Percentiles rank a stretch among this genome's conserved stretches.
Evolutionary conservation across 2,888 invertebrate genomes (phyloP).

Genomic region (Rhorus exstirpatorius): DNA sequence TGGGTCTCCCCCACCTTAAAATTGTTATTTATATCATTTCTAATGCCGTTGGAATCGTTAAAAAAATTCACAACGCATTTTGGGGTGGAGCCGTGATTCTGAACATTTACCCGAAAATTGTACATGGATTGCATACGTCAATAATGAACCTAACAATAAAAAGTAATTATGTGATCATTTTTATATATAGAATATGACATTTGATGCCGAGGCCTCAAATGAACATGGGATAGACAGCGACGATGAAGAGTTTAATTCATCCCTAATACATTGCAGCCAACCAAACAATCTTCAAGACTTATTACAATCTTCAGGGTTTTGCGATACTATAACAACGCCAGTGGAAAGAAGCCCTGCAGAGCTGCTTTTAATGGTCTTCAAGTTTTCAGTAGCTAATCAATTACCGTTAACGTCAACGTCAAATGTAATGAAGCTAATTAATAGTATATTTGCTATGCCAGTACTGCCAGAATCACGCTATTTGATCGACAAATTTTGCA

Average conservation of each 20-base stretch:
- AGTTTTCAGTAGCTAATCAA: too few relatives aligned
- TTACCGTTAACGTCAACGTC: conserved; percentile 28
- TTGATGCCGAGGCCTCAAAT: neutral
- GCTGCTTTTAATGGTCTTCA: neutral
- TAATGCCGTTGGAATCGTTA: too few relatives aligned
- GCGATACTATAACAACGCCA: neutral
- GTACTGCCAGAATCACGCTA: conserved; percentile 55
- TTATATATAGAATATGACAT: neutral
- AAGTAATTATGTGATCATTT: too few relatives aligned
- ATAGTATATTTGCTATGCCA: too few relatives aligned
- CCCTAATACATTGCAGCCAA: neutral
- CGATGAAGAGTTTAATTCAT: neutral
- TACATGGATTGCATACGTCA: neutral
- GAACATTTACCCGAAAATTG: too few relatives aligned
- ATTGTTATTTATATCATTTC: too few relatives aligned
- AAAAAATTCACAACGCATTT: too few relatives aligned
- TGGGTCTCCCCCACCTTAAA: too few relatives aligned
- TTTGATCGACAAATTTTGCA: conserved; percentile 58
- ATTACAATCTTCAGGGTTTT: neutral
- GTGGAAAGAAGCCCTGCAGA: neutral
- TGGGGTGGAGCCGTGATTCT: too few relatives aligned
- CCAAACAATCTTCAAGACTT: too few relatives aligned
- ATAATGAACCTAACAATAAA: neutral
- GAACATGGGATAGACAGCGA: neutral
- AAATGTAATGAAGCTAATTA: conserved; percentile 59